Evolutionary conservation across 2,113 vertebrate species (phyloP).

Genomic region (Limanda limanda): DNA sequence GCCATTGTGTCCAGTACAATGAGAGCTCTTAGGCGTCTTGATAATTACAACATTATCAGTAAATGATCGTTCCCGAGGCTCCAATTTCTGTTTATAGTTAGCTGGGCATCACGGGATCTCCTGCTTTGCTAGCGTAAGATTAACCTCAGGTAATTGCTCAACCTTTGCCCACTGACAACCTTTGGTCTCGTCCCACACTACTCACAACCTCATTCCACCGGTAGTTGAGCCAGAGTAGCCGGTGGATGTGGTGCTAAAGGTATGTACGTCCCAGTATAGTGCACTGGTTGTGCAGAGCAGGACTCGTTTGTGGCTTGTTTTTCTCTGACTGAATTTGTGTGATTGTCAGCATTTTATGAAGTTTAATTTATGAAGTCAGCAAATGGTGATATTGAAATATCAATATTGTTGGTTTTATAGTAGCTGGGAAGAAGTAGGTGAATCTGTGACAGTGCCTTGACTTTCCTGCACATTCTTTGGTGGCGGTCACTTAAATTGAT

Average conservation of each 20-base stretch:
- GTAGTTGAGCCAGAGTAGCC: slow-evolving; percentile 35
- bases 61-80: slow-evolving; percentile 9
- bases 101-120: slow-evolving; percentile 67
- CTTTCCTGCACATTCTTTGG: neutral
- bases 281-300: neutral
- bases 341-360: neutral
- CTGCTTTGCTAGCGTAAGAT: slow-evolving; percentile 69
- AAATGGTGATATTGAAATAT: neutral
- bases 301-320: neutral
- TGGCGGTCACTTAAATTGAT: neutral
- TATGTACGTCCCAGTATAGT: slow-evolving; percentile 36
- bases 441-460: neutral
- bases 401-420: neutral
- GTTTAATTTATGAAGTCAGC: neutral
- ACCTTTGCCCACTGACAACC: slow-evolving; percentile 77
- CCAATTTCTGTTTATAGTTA: slow-evolving; percentile 7
- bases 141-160: slow-evolving; percentile 75
- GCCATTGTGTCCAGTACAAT: neutral
- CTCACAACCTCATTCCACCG: slow-evolving; percentile 25
- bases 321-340: neutral
- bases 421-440: neutral
- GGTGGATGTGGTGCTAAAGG: slow-evolving; percentile 51
- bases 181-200: slow-evolving; percentile 57
- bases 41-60: neutral
- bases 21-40: neutral